Percentiles rank a stretch among this genome's conserved stretches.
Evolutionary conservation across 2,888 invertebrate genomes (phyloP).

Genomic region (Sarcophaga variegata): DNA sequence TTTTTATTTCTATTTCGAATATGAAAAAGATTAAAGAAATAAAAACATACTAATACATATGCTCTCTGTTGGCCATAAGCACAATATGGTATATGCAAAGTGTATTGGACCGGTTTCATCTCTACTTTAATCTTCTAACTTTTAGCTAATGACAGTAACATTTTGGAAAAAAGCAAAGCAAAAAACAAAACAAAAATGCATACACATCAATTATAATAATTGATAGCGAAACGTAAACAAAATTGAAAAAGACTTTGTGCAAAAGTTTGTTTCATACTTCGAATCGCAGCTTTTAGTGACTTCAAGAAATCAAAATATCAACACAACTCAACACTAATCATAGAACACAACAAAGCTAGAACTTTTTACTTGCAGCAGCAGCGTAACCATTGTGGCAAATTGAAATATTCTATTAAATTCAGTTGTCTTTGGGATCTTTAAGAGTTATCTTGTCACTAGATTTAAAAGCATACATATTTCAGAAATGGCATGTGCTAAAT

Average conservation of each 20-base stretch:
- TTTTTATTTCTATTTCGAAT: not conserved
- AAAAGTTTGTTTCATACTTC: constrained; percentile 35
- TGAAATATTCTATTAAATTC: constrained; percentile 69
- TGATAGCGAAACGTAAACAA: constrained; percentile 33
- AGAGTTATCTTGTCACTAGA: constrained; percentile 67
- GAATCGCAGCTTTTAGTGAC: constrained; percentile 8
- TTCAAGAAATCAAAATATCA: not conserved
- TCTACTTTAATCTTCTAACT: constrained; percentile 20
- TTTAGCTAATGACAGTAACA: constrained; percentile 45
- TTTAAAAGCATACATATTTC: not conserved
- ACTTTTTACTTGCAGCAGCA: constrained; percentile 13
- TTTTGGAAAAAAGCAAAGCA: not conserved
- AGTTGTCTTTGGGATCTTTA: constrained; percentile 77
- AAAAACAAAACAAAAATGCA: not conserved
- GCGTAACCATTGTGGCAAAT: constrained; percentile 67
- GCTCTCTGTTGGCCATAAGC: too few relatives aligned
- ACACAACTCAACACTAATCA: not conserved
- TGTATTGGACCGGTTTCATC: constrained; percentile 57
- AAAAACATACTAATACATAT: too few relatives aligned
- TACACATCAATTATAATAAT: constrained; percentile 21
- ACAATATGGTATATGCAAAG: not conserved
- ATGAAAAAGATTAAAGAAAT: not conserved
- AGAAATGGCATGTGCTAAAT: constrained; percentile 75
- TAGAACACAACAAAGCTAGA: not conserved
- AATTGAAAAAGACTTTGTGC: constrained; percentile 56